Evolutionary conservation across 2,888 invertebrate genomes (phyloP).

Genomic region (Orgyia antiqua): DNA sequence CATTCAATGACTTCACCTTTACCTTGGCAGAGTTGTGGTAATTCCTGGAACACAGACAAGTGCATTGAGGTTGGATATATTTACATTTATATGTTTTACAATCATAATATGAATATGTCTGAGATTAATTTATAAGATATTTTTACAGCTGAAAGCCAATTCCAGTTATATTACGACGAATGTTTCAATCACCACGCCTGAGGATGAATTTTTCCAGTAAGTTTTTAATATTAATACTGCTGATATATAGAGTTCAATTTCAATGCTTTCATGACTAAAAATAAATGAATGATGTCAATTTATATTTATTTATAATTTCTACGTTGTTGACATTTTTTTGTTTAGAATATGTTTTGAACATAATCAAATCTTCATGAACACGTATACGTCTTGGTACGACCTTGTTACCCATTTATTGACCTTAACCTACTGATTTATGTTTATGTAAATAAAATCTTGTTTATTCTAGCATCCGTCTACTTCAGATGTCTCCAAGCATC

Average conservation of each 20-base stretch:
- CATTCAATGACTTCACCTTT: constrained; percentile 82
- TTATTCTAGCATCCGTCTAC: constrained; percentile 83
- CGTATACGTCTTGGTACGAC: too few species aligned
- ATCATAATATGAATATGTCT: constrained; percentile 1
- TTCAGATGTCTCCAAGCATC: constrained; percentile 86
- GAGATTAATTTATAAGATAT: constrained; percentile 3
- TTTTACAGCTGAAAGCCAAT: constrained; percentile 61
- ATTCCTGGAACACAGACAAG: constrained; percentile 88
- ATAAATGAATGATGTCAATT: too few species aligned
- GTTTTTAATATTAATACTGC: constrained; percentile 25
- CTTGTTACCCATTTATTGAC: neutral
- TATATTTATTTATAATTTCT: too few species aligned
- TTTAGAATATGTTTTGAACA: too few species aligned
- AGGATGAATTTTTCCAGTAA: constrained; percentile 92
- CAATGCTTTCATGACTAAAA: too few species aligned
- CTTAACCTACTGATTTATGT: neutral
- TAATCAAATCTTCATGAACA: too few species aligned
- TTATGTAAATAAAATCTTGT: constrained; percentile 1
- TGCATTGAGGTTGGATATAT: constrained; percentile 79
- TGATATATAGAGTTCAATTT: too few species aligned
- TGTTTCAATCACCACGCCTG: constrained; percentile 79
- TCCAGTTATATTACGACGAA: constrained; percentile 44
- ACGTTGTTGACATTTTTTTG: neutral
- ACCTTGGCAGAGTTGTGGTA: constrained; percentile 88
- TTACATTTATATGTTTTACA: constrained; percentile 16